Base-by-base conservation (phyloP, 2,888 invertebrate species). In the Tetranychus piercei region DNA sequence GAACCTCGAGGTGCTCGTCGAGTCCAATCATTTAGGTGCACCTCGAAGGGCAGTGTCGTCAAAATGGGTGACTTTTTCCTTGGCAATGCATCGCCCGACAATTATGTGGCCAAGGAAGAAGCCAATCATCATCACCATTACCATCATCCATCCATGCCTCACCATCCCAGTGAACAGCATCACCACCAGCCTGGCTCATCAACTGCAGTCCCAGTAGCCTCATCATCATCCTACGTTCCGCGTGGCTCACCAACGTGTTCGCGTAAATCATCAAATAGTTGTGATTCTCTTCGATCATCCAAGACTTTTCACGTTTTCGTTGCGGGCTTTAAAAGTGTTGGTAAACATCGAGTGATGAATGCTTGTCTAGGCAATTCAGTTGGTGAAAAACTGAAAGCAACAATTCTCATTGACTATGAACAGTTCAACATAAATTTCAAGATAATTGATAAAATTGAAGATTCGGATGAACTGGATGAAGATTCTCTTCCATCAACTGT, bases 291-390 rank as follows among this genome's bases (percentile, higher is more conserved):
- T 15, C 55, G 55, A 55, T 55, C 55, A 9, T 55, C 55, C 2
- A 69, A 69, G 8, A 69, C 69, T 69, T 69, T 69, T 69, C 69
- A 23, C 20, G 69, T 69, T 23, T 69, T 20, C 34, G 69, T 69
- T 20, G 34, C 69, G 1, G 69, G 69, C 8, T 76, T 74, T 71
- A 76, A 72, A 45, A 66, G 69, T 55, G 75, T 76, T 74, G 74
- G 74, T 74, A 76, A 74, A 76, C 74, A 45, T 74, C 74, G 72
- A 66, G 74, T 76, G 64, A 67, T 74, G 69, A 74, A 74, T 74
- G 75, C 75, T 64, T 74, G 74, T 74, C 74, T 76, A 69, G 69
- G 69, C 11, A 69, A 23, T 69, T 20, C 22, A 11, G 22, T 23
- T 69, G 7, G 11, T 23, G 69, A 69, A 23, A 23, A 22, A 22